These are phyloP conservation scores for Pimpla rufipes DNA, from an alignment of 2,888 invertebrate genomes.

Conservation along the genomic window DNA sequence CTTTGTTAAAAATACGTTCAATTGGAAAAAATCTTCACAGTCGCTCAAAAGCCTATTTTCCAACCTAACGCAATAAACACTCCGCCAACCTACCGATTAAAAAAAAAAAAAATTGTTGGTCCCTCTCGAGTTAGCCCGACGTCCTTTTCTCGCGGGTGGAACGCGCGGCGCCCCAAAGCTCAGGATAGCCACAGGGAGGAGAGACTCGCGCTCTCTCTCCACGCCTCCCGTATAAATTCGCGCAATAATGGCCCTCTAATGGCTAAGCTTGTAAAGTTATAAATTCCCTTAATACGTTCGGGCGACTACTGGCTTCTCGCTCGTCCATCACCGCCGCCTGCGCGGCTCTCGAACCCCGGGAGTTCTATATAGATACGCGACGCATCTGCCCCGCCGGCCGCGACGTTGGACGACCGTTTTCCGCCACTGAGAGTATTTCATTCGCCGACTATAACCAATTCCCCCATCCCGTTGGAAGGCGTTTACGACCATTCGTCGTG, in stretches of 20 bases:
- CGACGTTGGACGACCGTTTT: conserved; percentile 51
- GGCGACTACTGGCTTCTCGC: conserved; percentile 32
- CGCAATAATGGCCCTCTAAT: conserved; percentile 61
- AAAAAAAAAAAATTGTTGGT: too few relatives aligned
- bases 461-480: conserved; percentile 48
- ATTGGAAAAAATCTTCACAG: too few relatives aligned
- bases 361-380: not conserved
- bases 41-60: too few relatives aligned
- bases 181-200: not conserved
- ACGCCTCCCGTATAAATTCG: conserved; percentile 54
- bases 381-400: conserved; percentile 32
- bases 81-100: too few relatives aligned
- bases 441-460: conserved; percentile 53
- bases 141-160: not conserved
- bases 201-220: not conserved
- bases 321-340: conserved; percentile 27
- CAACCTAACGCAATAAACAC: too few relatives aligned
- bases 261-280: conserved; percentile 42
- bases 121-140: too few relatives aligned
- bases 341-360: not conserved
- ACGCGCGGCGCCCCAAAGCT: not conserved
- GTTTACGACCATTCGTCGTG: conserved; percentile 64
- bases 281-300: conserved; percentile 48
- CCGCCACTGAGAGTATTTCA: conserved; percentile 61
- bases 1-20: too few relatives aligned